Evolutionary conservation across 2,888 invertebrate species (phyloP).

Genomic region (Flexamia atlantica): DNA sequence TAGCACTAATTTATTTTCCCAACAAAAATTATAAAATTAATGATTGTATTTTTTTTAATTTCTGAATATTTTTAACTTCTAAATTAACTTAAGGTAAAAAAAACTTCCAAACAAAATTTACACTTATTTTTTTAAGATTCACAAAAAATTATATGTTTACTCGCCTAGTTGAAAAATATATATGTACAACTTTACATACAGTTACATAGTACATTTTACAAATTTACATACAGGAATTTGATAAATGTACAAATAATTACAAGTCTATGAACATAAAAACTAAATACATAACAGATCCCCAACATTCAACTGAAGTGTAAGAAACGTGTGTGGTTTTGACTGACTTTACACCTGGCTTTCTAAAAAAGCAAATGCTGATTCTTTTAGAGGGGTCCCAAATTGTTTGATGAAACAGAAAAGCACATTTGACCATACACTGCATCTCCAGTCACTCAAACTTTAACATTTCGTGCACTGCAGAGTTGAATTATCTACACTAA

Average conservation of each 20-base stretch:
- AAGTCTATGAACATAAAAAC: slow-evolving; percentile 31
- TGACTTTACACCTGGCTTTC: too few species aligned
- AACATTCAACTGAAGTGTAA: too few species aligned
- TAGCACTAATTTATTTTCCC: slow-evolving; percentile 10
- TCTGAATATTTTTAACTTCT: not conserved
- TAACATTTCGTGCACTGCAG: too few species aligned
- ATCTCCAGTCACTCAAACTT: too few species aligned
- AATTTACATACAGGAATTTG: slow-evolving; percentile 4
- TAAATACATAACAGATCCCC: slow-evolving; percentile 46
- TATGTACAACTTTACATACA: slow-evolving; percentile 54
- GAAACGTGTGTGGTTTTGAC: too few species aligned
- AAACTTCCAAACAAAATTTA: not conserved
- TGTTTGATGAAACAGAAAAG: not conserved
- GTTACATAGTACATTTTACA: slow-evolving; percentile 55
- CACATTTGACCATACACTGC: too few species aligned
- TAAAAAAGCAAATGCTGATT: too few species aligned
- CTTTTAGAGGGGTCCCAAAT: too few species aligned
- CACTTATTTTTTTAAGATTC: slow-evolving; percentile 3
- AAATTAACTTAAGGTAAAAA: not conserved
- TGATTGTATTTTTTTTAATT: not conserved
- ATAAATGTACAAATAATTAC: slow-evolving; percentile 43
- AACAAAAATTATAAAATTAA: not conserved
- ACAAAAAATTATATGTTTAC: slow-evolving; percentile 27
- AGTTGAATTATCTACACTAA: too few species aligned
- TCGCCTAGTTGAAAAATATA: slow-evolving; percentile 48